A percentile compares a stretch with the other conserved stretches of the same genome.
These are phyloP conservation scores for Polyergus mexicanus DNA, from an alignment of 1,140 invertebrate species.

Conservation along the genomic window DNA sequence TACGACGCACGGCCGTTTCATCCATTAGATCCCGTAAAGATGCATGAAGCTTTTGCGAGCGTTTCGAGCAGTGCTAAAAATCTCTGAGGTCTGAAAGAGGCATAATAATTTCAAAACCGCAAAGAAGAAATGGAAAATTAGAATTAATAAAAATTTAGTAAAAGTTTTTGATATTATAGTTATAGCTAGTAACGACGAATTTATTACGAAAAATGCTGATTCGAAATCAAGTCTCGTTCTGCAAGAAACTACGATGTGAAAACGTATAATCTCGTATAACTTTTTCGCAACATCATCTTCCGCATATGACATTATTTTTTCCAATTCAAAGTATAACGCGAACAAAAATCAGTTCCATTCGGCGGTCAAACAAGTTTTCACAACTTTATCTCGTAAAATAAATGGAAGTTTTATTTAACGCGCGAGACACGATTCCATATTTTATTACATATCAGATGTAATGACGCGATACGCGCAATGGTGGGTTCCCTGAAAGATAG, in stretches of 20 bases:
- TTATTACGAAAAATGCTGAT: not conserved
- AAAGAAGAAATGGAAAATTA: not conserved
- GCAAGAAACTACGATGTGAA: not conserved
- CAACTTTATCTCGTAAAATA: not conserved
- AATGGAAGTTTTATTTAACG: conserved; percentile 28
- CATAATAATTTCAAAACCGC: not conserved
- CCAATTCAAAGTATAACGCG: not conserved
- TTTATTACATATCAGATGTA: not conserved
- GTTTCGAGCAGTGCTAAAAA: not conserved
- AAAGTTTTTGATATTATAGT: not conserved
- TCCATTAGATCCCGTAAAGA: not conserved
- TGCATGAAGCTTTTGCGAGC: not conserved
- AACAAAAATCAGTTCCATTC: not conserved
- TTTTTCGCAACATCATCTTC: not conserved
- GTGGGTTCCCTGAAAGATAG: not conserved
- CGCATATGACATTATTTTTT: conserved; percentile 1
- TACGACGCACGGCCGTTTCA: not conserved
- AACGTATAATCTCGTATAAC: not conserved
- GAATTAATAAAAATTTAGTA: not conserved
- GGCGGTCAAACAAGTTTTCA: not conserved
- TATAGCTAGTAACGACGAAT: not conserved
- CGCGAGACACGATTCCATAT: not conserved
- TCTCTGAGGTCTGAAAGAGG: too few species aligned
- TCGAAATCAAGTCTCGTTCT: too few species aligned
- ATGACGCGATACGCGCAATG: not conserved